Percentiles rank a stretch among this genome's conserved stretches.
Conservation (phyloP, 2,113 vertebrate genomes). For the Strix uralensis region DNA sequence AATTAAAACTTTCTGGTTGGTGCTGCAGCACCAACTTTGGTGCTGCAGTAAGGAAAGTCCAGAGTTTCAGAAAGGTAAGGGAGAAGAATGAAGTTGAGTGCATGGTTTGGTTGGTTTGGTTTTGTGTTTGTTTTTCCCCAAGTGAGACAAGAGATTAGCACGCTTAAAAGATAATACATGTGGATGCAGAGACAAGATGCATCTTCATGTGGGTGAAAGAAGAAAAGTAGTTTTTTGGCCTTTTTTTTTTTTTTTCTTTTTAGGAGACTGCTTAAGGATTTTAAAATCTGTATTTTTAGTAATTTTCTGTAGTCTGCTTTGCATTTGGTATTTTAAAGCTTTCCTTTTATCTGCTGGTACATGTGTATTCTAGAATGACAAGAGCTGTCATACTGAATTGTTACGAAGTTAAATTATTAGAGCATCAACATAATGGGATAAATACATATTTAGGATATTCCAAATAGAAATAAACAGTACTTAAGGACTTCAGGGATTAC, state of each 20-base stretch:
- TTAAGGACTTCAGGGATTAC: background rate
- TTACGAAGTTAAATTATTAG: background rate
- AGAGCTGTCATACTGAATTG: background rate
- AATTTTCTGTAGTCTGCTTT: background rate
- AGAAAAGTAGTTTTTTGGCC: background rate
- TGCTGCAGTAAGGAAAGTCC: background rate
- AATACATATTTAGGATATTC: background rate
- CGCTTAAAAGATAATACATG: background rate
- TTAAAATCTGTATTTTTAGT: background rate
- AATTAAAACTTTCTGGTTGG: background rate
- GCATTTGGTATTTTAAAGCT: background rate
- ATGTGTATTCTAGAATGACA: background rate
- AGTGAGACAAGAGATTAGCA: background rate
- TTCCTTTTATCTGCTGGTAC: background rate
- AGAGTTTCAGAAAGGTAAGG: background rate
- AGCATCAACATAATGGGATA: background rate
- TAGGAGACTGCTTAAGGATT: background rate
- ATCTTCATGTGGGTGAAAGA: background rate
- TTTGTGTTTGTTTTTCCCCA: background rate
- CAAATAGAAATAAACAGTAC: background rate
- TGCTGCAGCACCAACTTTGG: background rate
- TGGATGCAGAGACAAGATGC: background rate
- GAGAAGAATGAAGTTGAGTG: background rate
- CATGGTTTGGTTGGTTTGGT: background rate
- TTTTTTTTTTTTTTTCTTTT: background rate